phyloP scores from a whole-genome alignment of 2,113 vertebrate genomes.

The Parus major region DNA sequence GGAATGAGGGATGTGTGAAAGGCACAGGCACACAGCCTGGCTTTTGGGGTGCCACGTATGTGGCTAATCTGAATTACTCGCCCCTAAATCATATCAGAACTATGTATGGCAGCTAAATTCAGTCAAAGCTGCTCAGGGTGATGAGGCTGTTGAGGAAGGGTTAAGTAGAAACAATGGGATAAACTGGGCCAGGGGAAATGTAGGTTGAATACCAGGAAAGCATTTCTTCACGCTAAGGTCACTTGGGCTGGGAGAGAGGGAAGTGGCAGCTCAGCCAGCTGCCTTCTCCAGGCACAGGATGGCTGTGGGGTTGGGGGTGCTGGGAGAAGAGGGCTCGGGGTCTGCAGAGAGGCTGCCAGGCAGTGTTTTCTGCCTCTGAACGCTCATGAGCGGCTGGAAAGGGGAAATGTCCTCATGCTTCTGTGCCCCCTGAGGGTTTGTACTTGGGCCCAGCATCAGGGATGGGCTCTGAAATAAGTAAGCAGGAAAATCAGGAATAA shows the following conservation, averaged over 20 bases:
- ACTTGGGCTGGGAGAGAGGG: background rate
- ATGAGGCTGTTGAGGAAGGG: background rate
- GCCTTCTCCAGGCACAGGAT: rapidly evolving
- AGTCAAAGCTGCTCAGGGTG: background rate
- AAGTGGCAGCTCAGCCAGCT: background rate
- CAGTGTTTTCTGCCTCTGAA: background rate
- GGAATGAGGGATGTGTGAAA: background rate
- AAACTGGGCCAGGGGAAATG: background rate
- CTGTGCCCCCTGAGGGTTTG: background rate
- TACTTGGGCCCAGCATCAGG: rapidly evolving
- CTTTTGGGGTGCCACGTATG: background rate
- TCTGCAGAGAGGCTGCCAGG: background rate
- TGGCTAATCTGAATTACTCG: background rate
- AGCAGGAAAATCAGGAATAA: background rate
- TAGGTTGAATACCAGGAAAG: constrained; percentile 45
- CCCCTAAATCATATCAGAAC: background rate
- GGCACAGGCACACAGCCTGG: background rate
- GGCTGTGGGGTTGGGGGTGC: background rate
- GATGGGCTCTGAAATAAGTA: background rate
- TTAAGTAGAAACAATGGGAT: constrained; percentile 28
- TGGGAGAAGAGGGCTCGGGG: background rate
- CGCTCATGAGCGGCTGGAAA: background rate
- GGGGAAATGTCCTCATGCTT: background rate
- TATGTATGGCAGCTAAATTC: background rate
- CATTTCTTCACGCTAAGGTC: constrained; percentile 22